A percentile compares a stretch with the other conserved stretches of the same genome.
Evolutionary conservation across 2,797 vertebrate species (phyloP).

Genomic region (Pseudotriccus pelzelni): DNA sequence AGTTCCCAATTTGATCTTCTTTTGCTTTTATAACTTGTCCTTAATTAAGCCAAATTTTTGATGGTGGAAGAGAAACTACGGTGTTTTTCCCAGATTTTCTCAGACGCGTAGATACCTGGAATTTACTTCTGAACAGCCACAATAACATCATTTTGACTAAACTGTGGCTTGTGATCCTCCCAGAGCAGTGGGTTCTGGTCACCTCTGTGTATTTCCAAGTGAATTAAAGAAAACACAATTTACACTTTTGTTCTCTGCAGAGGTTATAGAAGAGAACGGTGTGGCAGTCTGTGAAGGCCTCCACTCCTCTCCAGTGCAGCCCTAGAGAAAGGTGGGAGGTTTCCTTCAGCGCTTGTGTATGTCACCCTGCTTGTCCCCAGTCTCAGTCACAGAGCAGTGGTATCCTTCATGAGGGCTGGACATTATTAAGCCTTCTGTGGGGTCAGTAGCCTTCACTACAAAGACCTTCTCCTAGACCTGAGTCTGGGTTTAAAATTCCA

Average conservation of each 20-base stretch:
- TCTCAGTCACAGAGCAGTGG: neutral
- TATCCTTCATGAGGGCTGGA: neutral
- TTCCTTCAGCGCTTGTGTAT: neutral
- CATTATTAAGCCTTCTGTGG: neutral
- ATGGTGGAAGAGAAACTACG: neutral
- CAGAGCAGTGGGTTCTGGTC: neutral
- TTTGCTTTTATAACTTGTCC: neutral
- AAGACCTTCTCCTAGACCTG: neutral
- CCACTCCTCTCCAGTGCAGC: neutral
- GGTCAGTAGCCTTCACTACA: neutral
- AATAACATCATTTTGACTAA: neutral
- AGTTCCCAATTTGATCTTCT: neutral
- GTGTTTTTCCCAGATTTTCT: neutral
- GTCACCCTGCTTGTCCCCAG: neutral
- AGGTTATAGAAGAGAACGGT: neutral
- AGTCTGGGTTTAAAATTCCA: neutral
- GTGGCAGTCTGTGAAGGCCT: neutral
- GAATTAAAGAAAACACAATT: neutral
- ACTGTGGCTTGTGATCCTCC: neutral
- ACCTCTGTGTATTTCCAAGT: neutral
- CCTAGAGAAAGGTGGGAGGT: neutral
- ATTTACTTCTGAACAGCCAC: neutral
- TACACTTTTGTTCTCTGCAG: neutral
- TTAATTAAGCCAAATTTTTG: neutral
- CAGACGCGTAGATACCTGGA: neutral